Evolutionary conservation across 2,113 vertebrate genomes (phyloP), one percentile per base, ranked within the genome.

Genomic region (Microcebus griseorufus): DNA sequence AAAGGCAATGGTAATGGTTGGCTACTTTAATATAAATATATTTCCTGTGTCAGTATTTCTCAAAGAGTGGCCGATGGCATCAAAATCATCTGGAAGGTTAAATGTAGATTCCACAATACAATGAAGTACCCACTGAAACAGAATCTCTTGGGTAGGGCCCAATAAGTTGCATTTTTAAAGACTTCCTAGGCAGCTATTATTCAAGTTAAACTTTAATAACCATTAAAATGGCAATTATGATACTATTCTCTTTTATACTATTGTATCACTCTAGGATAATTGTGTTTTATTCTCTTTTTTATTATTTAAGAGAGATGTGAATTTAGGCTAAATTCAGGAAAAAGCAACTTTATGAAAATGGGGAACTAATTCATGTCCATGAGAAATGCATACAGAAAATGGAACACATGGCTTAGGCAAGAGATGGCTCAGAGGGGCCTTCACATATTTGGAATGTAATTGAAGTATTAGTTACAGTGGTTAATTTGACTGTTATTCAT

Each of bases 131-230:
- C 58, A 87, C 9, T 11, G 37, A 96, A 94, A 32, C 8, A 39
- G 32, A 94, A 79, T 89, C 37, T 81, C 6, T 94, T 73, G 48
- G 48, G 4, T 53, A 22, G 23, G 23, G 3, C 18, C 42, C n/a
- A 58, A 34, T 72, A 92, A 75, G 79, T 34, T 93, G 29, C 37
- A 78, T 72, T 89, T 29, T 27, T 48, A 58, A 87, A 72, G 76
- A 27, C 4, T 72, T 87, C 45, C 18, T 90, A 88, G 55, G 75
- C n/a, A 69, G n/a, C 60, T 90, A 14, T 90, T 58, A 48, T 48
- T 39, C 20, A 96, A 93, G 93, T 96, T 87, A 67, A 96, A 79
- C 9, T 90, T 93, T 93, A 93, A 73, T 95, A 86, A 70, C 75
- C 55, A 34, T 53, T 90, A 29, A 87, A 96, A 87, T 53, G 51